phyloP scores from a whole-genome alignment of 35 echinoderm and acorn worm species.

The Ptychodera flava region DNA sequence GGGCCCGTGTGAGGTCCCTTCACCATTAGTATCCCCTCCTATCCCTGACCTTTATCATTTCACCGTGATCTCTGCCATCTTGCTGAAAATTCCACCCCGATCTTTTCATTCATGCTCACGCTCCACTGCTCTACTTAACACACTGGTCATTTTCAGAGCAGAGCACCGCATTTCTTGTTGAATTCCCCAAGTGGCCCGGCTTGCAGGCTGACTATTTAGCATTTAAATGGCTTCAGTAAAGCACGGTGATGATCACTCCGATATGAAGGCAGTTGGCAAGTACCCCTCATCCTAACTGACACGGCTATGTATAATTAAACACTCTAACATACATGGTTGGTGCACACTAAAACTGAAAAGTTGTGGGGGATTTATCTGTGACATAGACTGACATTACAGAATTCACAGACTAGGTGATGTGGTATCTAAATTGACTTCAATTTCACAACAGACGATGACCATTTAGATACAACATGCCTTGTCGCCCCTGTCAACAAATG shows the following conservation, averaged over 20 bases:
- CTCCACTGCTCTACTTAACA: neutral
- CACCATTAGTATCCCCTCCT: neutral
- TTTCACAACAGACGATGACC: neutral
- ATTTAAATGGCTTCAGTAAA: conserved; percentile 2
- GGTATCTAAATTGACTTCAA: neutral
- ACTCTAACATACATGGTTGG: neutral
- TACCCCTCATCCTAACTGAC: neutral
- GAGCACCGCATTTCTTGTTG: neutral
- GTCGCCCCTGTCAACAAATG: neutral
- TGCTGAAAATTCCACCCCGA: neutral
- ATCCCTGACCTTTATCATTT: neutral
- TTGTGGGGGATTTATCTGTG: too few relatives aligned
- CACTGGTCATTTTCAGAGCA: neutral
- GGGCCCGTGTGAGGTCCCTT: neutral
- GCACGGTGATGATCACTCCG: neutral
- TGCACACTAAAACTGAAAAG: too few relatives aligned
- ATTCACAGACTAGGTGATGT: too few relatives aligned
- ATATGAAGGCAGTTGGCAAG: neutral
- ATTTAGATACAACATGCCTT: neutral
- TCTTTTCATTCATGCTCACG: neutral
- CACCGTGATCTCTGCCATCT: neutral
- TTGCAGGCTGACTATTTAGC: neutral
- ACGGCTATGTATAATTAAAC: neutral
- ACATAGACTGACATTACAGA: too few relatives aligned
- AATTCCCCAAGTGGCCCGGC: neutral